A percentile compares a stretch with the other conserved stretches of the same genome.
Evolutionary conservation across 2,113 vertebrate genomes (phyloP).

Genomic region (Numenius arquata): DNA sequence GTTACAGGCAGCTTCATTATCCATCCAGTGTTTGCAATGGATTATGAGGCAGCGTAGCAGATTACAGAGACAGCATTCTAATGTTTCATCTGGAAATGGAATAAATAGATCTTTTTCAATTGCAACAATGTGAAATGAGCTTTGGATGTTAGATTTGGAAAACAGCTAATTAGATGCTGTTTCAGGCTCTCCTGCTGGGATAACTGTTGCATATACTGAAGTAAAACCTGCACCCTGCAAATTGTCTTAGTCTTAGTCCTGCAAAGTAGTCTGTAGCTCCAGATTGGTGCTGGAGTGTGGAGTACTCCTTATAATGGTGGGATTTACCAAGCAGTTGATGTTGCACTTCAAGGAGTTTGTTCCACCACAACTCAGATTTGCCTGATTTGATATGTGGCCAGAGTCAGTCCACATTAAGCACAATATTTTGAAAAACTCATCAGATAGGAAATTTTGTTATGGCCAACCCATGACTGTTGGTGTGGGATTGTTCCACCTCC

Average conservation of each 20-base stretch:
- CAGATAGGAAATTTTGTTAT: neutral
- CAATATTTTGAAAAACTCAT: neutral
- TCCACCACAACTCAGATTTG: neutral
- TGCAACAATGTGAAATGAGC: neutral
- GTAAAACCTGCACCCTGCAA: neutral
- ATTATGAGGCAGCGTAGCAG: neutral
- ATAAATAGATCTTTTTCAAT: neutral
- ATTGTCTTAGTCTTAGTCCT: neutral
- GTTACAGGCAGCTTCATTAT: constrained; percentile 26
- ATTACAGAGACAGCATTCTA: neutral
- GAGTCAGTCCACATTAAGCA: neutral
- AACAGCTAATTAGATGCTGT: neutral
- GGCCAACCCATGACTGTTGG: neutral
- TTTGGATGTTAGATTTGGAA: neutral
- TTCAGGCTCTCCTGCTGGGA: neutral
- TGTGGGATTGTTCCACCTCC: neutral
- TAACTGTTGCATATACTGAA: neutral
- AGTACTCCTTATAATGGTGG: neutral
- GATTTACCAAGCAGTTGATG: neutral
- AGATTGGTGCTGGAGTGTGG: neutral
- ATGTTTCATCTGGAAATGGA: constrained; percentile 39
- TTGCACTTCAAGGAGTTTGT: neutral
- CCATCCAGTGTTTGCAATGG: neutral
- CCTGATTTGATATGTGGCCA: neutral
- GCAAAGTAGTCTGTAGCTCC: neutral